Percentiles rank a stretch among this genome's conserved stretches.
These are phyloP conservation scores for Nephrotoma flavescens DNA, from an alignment of 2,888 invertebrate species.

Conservation along the genomic window DNA sequence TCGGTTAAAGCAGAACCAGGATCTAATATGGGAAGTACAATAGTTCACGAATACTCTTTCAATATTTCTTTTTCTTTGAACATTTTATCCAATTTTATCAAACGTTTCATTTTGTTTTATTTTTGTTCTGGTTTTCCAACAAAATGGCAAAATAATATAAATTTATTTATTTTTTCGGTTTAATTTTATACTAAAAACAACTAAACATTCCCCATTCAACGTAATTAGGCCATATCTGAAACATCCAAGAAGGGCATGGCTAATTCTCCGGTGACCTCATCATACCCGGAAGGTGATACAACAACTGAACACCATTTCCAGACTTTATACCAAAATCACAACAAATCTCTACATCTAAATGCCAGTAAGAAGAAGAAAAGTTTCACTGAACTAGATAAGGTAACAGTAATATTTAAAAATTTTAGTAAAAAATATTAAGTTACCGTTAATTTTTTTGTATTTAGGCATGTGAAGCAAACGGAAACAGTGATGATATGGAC, in stretches of 20 bases:
- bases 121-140: not conserved
- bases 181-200: not conserved
- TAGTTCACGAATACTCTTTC: not conserved
- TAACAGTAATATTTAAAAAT: not conserved
- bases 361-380: not conserved
- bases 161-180: not conserved
- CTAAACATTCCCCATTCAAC: not conserved
- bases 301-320: not conserved
- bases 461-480: conserved; percentile 24
- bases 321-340: not conserved
- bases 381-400: not conserved
- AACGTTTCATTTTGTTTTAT: not conserved
- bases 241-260: conserved; percentile 3
- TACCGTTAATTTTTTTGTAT: not conserved
- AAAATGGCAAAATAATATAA: not conserved
- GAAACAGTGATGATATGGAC: conserved; percentile 34
- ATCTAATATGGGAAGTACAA: conserved; percentile 21
- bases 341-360: not conserved
- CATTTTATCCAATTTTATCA: not conserved
- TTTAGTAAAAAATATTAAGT: not conserved
- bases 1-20: conserved; percentile 28
- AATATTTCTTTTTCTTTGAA: not conserved
- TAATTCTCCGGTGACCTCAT: not conserved
- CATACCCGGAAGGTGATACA: not conserved
- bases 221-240: conserved; percentile 7